Conservation (phyloP, 2,888 invertebrate genomes). For the Nipponacmea schrenckii region DNA sequence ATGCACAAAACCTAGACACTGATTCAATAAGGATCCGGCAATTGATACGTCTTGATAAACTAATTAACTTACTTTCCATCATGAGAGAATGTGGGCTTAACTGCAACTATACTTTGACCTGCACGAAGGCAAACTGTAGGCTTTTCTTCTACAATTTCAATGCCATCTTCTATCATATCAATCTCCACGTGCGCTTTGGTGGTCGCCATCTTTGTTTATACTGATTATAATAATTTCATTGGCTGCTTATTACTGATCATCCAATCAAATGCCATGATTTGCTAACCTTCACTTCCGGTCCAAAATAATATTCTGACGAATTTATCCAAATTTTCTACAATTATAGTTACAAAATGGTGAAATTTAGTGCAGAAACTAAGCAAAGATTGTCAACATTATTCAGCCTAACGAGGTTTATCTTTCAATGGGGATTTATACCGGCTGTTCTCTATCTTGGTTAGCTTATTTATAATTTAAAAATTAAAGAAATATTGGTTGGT, state of each 20-base stretch:
- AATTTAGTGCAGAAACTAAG: slow-evolving; percentile 20
- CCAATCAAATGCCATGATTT: too few relatives aligned
- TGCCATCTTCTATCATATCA: slow-evolving; percentile 3
- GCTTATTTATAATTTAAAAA: neutral
- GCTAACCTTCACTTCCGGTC: too few relatives aligned
- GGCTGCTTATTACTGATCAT: too few relatives aligned
- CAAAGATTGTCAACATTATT: slow-evolving; percentile 27
- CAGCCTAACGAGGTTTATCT: slow-evolving; percentile 19
- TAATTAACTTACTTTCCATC: slow-evolving; percentile 36
- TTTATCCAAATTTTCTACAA: neutral
- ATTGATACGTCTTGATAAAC: too few relatives aligned
- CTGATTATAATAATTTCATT: too few relatives aligned
- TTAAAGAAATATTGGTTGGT: too few relatives aligned
- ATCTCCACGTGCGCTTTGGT: slow-evolving; percentile 25
- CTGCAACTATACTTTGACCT: slow-evolving; percentile 43
- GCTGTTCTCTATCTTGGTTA: slow-evolving; percentile 30
- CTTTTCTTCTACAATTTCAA: slow-evolving; percentile 33
- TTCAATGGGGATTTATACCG: slow-evolving; percentile 34
- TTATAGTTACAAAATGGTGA: slow-evolving; percentile 8
- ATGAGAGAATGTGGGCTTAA: slow-evolving; percentile 42
- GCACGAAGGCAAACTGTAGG: slow-evolving; percentile 37
- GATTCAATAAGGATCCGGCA: too few relatives aligned
- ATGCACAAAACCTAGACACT: too few relatives aligned
- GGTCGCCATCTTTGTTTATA: slow-evolving; percentile 36
- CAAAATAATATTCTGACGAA: neutral